Conservation (phyloP, 1,140 invertebrate genomes). For the Bombus sylvicola region DNA sequence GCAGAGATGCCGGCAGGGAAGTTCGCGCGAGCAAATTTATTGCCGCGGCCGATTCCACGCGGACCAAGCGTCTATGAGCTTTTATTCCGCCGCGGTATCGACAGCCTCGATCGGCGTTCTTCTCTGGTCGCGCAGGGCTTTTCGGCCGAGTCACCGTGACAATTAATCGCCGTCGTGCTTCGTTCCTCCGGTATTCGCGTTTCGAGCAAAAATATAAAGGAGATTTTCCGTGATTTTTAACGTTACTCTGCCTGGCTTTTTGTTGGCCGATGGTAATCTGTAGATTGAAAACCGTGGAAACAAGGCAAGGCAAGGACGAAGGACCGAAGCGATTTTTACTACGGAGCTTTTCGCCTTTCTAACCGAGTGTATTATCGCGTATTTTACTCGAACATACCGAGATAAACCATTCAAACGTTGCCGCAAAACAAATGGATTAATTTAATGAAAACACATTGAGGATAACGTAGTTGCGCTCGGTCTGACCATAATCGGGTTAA, state of each 20-base stretch:
- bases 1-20: neutral
- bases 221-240: neutral
- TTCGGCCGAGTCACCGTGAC: slow-evolving; percentile 20
- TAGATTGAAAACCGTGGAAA: neutral
- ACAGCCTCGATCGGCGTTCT: slow-evolving; percentile 25
- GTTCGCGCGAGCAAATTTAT: slow-evolving; percentile 46
- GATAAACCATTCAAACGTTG: neutral
- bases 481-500: neutral
- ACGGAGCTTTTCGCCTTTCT: neutral
- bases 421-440: neutral
- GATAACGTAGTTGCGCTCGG: neutral
- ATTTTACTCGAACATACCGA: neutral
- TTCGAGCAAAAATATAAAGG: slow-evolving; percentile 5
- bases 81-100: slow-evolving; percentile 49
- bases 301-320: neutral
- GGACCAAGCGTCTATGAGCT: slow-evolving; percentile 41
- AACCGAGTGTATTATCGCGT: neutral
- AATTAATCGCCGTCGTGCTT: slow-evolving; percentile 30
- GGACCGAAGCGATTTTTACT: neutral
- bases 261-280: neutral
- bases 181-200: neutral
- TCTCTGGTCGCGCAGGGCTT: neutral
- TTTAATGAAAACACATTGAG: neutral
- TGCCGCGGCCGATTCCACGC: slow-evolving; percentile 27
- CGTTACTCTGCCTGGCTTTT: neutral